Evolutionary conservation across 1,140 invertebrate genomes (phyloP).

Genomic region (Apolygus lucorum): DNA sequence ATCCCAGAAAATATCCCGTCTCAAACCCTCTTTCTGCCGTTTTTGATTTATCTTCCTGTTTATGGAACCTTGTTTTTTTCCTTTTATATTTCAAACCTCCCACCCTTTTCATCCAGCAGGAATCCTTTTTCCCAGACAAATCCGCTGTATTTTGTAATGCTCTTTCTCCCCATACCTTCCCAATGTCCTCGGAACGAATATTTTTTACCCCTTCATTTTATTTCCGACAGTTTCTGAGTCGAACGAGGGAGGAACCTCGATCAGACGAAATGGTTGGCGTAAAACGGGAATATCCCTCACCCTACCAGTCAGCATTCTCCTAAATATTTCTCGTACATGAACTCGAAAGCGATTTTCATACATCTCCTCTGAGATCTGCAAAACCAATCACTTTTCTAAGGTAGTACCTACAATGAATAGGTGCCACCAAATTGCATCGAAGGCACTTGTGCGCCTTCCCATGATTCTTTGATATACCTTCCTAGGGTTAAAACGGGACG

Average conservation of each 20-base stretch:
- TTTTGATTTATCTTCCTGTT: neutral
- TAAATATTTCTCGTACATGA: no score
- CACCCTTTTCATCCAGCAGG: neutral
- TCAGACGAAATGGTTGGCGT: neutral
- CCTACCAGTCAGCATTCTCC: no score
- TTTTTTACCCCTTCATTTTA: neutral
- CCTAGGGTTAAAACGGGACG: no score
- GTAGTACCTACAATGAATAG: no score
- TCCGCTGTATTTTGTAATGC: neutral
- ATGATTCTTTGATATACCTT: no score
- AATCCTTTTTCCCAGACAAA: neutral
- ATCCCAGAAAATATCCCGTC: neutral
- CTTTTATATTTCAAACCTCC: neutral
- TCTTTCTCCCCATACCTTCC: neutral
- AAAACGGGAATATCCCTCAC: neutral
- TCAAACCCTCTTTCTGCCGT: neutral
- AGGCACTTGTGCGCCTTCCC: no score
- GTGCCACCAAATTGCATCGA: no score
- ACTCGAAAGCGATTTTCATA: no score
- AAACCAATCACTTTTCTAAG: no score
- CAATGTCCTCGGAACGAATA: neutral
- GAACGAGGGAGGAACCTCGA: neutral
- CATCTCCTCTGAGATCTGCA: no score
- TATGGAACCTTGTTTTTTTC: neutral
- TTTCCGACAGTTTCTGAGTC: neutral